Evolutionary conservation across 2,888 invertebrate species (phyloP).

Genomic region (Fabriciana adippe): DNA sequence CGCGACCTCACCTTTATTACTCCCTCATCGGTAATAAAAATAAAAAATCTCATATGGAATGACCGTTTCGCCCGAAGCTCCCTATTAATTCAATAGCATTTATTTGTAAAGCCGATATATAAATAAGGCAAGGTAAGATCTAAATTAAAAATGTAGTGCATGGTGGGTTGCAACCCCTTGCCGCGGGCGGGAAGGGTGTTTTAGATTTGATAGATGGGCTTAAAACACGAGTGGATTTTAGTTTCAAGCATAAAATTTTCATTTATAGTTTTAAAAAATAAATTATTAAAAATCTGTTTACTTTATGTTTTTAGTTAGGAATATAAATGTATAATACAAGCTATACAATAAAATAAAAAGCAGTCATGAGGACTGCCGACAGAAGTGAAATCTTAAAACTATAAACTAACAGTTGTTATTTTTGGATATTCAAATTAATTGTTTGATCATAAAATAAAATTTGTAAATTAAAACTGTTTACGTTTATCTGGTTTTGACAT

Average conservation of each 20-base stretch:
- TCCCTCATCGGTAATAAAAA: constrained; percentile 32
- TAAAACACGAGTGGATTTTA: constrained; percentile 10
- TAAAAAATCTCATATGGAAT: constrained; percentile 43
- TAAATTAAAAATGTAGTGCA: constrained; percentile 53
- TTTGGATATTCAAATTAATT: too few relatives aligned
- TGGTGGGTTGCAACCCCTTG: constrained; percentile 46
- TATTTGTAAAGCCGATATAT: constrained; percentile 51
- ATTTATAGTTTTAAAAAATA: too few relatives aligned
- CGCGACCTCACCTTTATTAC: constrained; percentile 35
- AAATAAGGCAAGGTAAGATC: constrained; percentile 53
- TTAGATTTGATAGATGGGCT: constrained; percentile 13
- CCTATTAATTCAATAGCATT: constrained; percentile 50
- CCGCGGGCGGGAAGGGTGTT: constrained; percentile 43
- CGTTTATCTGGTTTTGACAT: too few relatives aligned
- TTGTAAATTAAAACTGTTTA: too few relatives aligned
- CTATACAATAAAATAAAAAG: too few relatives aligned
- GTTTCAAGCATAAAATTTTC: background rate
- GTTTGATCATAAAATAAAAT: too few relatives aligned
- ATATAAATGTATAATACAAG: too few relatives aligned
- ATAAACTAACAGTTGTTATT: too few relatives aligned
- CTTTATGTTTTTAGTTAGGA: too few relatives aligned
- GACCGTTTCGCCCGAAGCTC: constrained; percentile 52
- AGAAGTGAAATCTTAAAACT: too few relatives aligned
- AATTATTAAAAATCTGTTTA: too few relatives aligned
- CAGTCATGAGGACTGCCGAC: too few relatives aligned